Base-by-base conservation (phyloP, 2,797 vertebrate genomes). In the Falco naumanni region DNA sequence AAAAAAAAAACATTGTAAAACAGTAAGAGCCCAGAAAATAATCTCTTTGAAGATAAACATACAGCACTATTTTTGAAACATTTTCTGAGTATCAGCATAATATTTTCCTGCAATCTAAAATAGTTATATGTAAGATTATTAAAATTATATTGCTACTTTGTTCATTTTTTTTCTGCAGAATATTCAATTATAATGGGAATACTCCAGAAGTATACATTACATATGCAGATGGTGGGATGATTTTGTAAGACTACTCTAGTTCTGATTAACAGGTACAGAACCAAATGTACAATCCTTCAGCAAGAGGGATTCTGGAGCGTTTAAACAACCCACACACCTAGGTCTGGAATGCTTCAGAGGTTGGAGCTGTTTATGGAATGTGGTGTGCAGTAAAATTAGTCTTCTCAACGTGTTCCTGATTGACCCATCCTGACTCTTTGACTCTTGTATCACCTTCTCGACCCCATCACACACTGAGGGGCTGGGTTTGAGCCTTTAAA, bases 251-350 rank as follows among this genome's bases (percentile, higher is more conserved):
- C 19, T 65, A 3, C 6, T 69, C 3, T 31, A 43, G 26, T 48
- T 80, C 28, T 50, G 45, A 56, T 28, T 45, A 47, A 37, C 17
- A 37, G 16, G 16, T 39, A 50, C 5, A 78, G 21, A 81, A 59
- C 4, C 37, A 70, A 77, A 22, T 15, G 2, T 48, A 33, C 9
- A 57, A 24, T 5, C 5, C 7, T 85, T 70, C 29, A 85, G 18
- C 29, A 66, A 47, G 16, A 51, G 24, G 11, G 15, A 34, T 53
- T 61, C 13, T 50, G 60, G 10, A 85, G 9, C 11, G 17, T 34
- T 28, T 28, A 34, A 69, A 16, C 6, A 18, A 3, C 13, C 5
- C 3, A 0, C 28, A 1, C 1, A 1, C 1, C 9, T 19, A 20
- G 18, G 13, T 85, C 57, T 70, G 47, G 63, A 47, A 34, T 54